Evolutionary conservation across 2,888 invertebrate genomes (phyloP).

Genomic region (Ornithoptera alexandrae): DNA sequence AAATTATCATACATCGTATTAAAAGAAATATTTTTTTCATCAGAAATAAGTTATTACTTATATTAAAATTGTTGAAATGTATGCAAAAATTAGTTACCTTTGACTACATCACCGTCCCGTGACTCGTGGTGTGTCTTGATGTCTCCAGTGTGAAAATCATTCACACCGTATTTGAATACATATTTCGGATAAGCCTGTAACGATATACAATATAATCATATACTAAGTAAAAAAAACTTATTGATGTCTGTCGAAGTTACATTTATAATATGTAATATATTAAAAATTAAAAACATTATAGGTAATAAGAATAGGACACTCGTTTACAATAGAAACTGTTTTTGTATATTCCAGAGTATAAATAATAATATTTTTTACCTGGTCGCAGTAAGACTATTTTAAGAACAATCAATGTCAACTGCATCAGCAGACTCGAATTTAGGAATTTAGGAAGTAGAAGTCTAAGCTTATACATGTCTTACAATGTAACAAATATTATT

Average conservation of each 20-base stretch:
- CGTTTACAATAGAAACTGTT: too few relatives aligned
- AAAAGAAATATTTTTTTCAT: too few relatives aligned
- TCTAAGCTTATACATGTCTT: conserved; percentile 3
- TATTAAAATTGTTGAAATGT: neutral
- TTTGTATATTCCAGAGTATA: too few relatives aligned
- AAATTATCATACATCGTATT: too few relatives aligned
- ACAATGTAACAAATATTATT: neutral
- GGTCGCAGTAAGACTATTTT: neutral
- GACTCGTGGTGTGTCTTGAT: conserved; percentile 80
- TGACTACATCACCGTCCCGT: conserved; percentile 77
- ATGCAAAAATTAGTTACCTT: conserved; percentile 50
- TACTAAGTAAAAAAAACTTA: too few relatives aligned
- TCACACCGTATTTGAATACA: conserved; percentile 80
- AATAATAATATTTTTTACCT: too few relatives aligned
- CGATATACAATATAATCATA: neutral
- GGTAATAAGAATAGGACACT: too few relatives aligned
- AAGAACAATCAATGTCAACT: neutral
- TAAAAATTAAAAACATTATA: too few relatives aligned
- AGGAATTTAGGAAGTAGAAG: too few relatives aligned
- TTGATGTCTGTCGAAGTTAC: too few relatives aligned
- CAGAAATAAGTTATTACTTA: too few relatives aligned
- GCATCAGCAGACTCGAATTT: neutral
- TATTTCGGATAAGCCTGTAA: conserved; percentile 83
- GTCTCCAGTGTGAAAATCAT: conserved; percentile 81
- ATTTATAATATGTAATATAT: too few relatives aligned